Evolutionary conservation across 2,113 vertebrate genomes (phyloP).

Genomic region (Misgurnus mizolepis): DNA sequence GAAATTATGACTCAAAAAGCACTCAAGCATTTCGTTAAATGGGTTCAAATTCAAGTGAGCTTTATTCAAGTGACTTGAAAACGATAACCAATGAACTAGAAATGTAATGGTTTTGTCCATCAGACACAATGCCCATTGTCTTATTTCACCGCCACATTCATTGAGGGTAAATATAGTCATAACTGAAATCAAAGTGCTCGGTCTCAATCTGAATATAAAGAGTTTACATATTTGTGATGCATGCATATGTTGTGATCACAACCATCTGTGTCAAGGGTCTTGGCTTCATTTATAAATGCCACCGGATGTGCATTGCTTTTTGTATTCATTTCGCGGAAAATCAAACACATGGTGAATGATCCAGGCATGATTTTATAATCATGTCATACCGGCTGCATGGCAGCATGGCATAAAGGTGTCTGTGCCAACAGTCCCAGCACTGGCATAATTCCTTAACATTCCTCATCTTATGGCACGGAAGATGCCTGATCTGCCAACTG

Average conservation of each 20-base stretch:
- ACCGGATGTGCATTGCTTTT: not conserved
- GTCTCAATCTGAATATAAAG: constrained; percentile 9
- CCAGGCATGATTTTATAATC: constrained; percentile 8
- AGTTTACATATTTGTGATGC: not conserved
- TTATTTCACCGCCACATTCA: not conserved
- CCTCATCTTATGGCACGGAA: constrained; percentile 1
- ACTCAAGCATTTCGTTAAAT: not conserved
- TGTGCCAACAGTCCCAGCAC: constrained; percentile 3
- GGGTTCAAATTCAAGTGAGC: not conserved
- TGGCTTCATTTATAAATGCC: constrained; percentile 12
- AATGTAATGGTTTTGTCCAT: too few relatives aligned
- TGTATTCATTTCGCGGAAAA: not conserved
- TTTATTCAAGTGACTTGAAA: not conserved
- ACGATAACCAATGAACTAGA: not conserved
- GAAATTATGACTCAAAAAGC: not conserved
- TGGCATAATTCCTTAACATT: constrained; percentile 17
- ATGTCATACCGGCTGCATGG: not conserved
- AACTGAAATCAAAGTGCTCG: not conserved
- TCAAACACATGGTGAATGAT: not conserved
- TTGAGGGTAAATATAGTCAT: not conserved
- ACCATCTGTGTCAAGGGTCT: not conserved
- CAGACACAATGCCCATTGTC: too few relatives aligned
- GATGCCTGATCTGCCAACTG: constrained; percentile 10
- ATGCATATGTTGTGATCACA: not conserved
- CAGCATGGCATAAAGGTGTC: not conserved